phyloP scores from a whole-genome alignment of 2,888 invertebrate species.

The Chalcosyrphus nemorum region DNA sequence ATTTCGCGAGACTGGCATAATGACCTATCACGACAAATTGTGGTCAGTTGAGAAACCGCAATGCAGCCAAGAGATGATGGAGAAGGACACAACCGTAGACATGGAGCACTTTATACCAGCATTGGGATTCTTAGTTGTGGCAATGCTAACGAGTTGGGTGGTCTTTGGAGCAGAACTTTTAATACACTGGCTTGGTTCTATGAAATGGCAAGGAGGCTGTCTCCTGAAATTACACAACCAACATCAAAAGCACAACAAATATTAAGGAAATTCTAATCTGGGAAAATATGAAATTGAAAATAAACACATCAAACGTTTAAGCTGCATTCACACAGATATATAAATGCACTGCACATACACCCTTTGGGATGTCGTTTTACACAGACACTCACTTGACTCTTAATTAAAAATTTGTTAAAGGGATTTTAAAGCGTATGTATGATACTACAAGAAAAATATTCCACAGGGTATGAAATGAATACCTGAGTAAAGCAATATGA shows the following conservation, averaged over 20 bases:
- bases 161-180: conserved; percentile 38
- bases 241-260: neutral
- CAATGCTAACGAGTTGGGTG: conserved; percentile 75
- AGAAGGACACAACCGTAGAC: conserved; percentile 77
- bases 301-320: neutral
- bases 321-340: neutral
- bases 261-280: neutral
- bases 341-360: neutral
- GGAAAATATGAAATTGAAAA: neutral
- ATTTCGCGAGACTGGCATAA: conserved; percentile 76
- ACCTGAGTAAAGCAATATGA: too few relatives aligned
- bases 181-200: neutral
- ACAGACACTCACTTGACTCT: conserved; percentile 3
- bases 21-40: conserved; percentile 76
- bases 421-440: too few relatives aligned
- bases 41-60: conserved; percentile 78
- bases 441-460: too few relatives aligned
- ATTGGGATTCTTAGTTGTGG: conserved; percentile 75
- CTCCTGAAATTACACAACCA: neutral
- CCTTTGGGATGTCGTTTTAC: neutral
- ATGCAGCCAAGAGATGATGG: conserved; percentile 75
- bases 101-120: conserved; percentile 79
- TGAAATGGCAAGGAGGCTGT: neutral
- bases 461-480: too few relatives aligned
- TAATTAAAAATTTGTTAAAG: conserved; percentile 29